Base-by-base conservation (phyloP, 2,797 vertebrate species). In the Loriculus beryllinus region DNA sequence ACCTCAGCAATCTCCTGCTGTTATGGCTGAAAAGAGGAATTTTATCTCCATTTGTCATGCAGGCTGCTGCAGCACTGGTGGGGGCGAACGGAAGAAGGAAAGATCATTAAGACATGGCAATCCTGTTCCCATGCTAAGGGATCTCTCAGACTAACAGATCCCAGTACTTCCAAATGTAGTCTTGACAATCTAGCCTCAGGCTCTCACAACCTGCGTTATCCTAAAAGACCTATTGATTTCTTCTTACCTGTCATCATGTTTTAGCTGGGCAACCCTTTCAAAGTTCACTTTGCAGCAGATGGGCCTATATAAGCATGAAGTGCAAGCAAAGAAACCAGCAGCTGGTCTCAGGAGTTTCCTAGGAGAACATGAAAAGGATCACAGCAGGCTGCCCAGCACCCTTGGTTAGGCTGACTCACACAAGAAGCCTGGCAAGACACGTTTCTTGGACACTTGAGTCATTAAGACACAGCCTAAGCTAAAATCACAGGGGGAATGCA, bases 331-430 rank as follows among this genome's bases (percentile, higher is more conserved):
- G 86, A 6, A 74, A 87, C 8, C 87, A 57, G 89, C 94, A 94
- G 90, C 63, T 82, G 90, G 45, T 79, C 42, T 33, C 64, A 48
- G 70, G 77, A 54, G 70, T 77, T 86, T 74, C 86, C 89, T 88
- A 56, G 92, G 86, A 80, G 94, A 29, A 52, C 51, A 31, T 8
- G 60, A 8, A 8, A 39, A 67, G 71, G 68, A 69, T 92, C 37
- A 4, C 82, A 90, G 87, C 85, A 64, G 75, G 59, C 79, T 83
- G 82, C 60, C 45, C 80, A 2, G 48, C 6, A 14, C 78, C 70
- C 70, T 60, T 6, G 59, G 47, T 26, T 33, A 64, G 90, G 69
- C 70, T 90, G 90, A 84, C 33, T 82, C 92, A 79, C 37, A 14
- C 43, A n/a, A 75, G 28, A 6, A 64, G 31, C 31, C 69, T 57